phyloP scores from a whole-genome alignment of 2,888 invertebrate species.

The Euzetes globulus region DNA sequence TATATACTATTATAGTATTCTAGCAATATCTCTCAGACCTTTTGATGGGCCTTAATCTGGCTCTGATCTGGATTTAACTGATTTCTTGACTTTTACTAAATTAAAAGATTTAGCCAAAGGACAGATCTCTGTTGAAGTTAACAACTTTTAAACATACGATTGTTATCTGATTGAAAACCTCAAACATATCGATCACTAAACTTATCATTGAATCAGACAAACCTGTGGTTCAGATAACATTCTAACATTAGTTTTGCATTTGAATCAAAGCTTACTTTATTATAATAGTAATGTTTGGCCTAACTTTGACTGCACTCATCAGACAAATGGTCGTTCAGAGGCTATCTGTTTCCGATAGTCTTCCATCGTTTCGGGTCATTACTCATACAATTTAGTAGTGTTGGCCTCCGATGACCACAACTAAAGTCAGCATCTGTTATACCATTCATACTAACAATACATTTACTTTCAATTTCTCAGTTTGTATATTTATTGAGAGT shows the following conservation, averaged over 20 bases:
- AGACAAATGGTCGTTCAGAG: neutral
- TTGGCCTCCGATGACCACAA: neutral
- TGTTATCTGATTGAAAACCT: neutral
- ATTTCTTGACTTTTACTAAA: too few species aligned
- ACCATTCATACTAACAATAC: neutral
- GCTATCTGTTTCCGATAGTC: neutral
- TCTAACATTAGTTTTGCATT: neutral
- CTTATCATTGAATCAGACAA: conserved; percentile 2
- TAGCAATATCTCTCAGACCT: too few species aligned
- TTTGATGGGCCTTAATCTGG: too few species aligned
- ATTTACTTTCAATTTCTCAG: conserved; percentile 1
- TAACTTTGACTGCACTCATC: neutral
- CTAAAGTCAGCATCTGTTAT: conserved; percentile 25
- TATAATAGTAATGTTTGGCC: neutral
- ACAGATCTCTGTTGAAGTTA: neutral
- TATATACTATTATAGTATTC: too few species aligned
- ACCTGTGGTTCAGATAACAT: conserved; percentile 9
- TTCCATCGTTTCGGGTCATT: conserved; percentile 17
- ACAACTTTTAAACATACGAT: neutral
- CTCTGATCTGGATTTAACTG: too few species aligned
- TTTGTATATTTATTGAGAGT: neutral
- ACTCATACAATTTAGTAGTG: conserved; percentile 21
- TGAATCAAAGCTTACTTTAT: neutral
- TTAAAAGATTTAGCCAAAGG: neutral
- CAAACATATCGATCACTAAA: neutral